Percentiles rank a stretch among this genome's conserved stretches.
phyloP scores from a whole-genome alignment of 2,888 invertebrate genomes.

The Xanthorhoe spadicearia region DNA sequence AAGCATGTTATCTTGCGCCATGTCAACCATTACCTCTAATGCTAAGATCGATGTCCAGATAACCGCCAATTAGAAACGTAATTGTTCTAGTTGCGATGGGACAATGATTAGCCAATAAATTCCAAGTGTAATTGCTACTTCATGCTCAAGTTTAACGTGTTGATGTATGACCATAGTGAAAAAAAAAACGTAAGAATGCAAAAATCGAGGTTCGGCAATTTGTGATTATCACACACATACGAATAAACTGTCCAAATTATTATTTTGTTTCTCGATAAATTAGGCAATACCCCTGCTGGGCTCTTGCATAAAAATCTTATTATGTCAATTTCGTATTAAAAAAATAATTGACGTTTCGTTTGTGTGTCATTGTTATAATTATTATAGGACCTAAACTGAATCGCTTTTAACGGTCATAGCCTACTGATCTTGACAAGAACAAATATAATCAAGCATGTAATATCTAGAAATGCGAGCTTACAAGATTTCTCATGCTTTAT shows the following conservation, averaged over 20 bases:
- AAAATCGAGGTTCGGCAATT: too few species aligned
- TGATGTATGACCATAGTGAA: conserved; percentile 1
- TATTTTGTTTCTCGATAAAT: too few species aligned
- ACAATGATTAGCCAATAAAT: conserved; percentile 47
- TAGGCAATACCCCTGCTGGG: too few species aligned
- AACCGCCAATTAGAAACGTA: conserved; percentile 41
- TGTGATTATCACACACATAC: too few species aligned
- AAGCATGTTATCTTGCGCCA: conserved; percentile 25
- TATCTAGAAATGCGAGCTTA: not conserved
- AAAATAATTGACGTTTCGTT: too few species aligned
- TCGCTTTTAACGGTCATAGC: too few species aligned
- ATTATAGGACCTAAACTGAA: too few species aligned
- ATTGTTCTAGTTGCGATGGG: conserved; percentile 41
- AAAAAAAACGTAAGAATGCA: conserved; percentile 5
- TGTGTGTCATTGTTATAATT: too few species aligned
- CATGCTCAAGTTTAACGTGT: not conserved
- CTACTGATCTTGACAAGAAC: not conserved
- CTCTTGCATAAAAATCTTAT: too few species aligned
- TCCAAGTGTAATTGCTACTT: conserved; percentile 26
- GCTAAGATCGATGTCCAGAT: conserved; percentile 38
- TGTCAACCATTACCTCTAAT: conserved; percentile 26
- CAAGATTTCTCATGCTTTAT: conserved; percentile 7
- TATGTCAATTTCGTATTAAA: too few species aligned
- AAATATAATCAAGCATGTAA: not conserved
- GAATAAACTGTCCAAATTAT: too few species aligned